Evolutionary conservation across 2,113 vertebrate genomes (phyloP), one percentile per base, ranked within the genome.

Genomic region (Gavialis gangeticus): DNA sequence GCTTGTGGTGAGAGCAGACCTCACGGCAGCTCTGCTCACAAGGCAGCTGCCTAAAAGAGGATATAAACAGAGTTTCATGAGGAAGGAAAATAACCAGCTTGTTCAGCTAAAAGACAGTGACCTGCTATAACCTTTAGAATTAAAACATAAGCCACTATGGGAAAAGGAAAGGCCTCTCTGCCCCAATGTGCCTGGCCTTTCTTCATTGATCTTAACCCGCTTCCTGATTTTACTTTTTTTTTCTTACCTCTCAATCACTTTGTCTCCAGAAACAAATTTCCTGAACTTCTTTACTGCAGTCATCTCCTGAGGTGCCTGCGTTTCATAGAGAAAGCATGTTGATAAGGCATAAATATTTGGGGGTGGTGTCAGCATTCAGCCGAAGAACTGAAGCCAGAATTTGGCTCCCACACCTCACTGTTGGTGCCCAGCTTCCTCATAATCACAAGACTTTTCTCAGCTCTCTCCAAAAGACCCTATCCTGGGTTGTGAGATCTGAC

Each of bases 41-140:
- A 94, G 93, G 30, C 93, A 89, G 66, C 77, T 91, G 82, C 84
- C 62, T 90, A 86, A 95, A 97, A 97, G 92, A 94, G 94, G 88
- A 96, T 84, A 89, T 96, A 96, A 97, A 94, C 79, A 63, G 79
- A 86, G 91, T 97, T 98, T 96, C 96, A 90, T 84, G 87, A 92
- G 96, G 97, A 97, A 97, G 91, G 93, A 96, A 85, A 95, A 96
- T 84, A 77, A 93, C 87, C 30, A 92, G 27, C 37, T 4, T 95
- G 84, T 97, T 97, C 90, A 96, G 85, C 76, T 82, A 30, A 59
- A 92, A 90, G 58, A 85, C 60, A 3, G 4, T 96, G 95, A 91
- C 81, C 94, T 62, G 28, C 87, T 89, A 46, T 91, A 97, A 90
- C 93, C 95, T 95, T 91, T 58, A 87, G 67, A 96, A 94, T 87